Conservation (phyloP, 2,113 vertebrate genomes). For the Pterocles burchelli region DNA sequence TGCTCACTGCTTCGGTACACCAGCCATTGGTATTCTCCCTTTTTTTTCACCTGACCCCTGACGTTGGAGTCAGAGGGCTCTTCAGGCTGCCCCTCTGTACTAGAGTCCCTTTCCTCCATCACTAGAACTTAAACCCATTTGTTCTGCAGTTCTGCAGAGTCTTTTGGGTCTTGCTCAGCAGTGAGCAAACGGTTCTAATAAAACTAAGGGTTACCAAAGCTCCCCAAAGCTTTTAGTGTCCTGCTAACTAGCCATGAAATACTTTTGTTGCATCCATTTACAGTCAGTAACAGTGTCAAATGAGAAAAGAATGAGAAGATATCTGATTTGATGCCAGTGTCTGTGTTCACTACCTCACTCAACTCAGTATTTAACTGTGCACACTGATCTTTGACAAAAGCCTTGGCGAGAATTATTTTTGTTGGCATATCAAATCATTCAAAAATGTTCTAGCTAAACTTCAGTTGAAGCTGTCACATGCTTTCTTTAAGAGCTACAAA, state of each 20-base stretch:
- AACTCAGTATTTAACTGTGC: background rate
- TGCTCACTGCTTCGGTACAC: rapidly evolving
- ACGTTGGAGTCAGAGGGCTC: background rate
- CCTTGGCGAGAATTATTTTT: constrained; percentile 48
- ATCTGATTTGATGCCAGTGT: background rate
- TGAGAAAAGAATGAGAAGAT: background rate
- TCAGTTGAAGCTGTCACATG: background rate
- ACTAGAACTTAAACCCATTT: background rate
- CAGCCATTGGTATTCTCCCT: background rate
- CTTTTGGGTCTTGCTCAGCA: background rate
- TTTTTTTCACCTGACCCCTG: background rate
- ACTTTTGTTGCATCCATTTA: background rate
- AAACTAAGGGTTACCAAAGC: background rate
- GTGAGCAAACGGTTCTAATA: background rate
- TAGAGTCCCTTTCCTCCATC: background rate
- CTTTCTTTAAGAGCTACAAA: constrained; percentile 20
- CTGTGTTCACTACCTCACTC: background rate
- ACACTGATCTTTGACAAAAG: constrained; percentile 32
- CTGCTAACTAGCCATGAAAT: background rate
- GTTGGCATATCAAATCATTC: constrained; percentile 30
- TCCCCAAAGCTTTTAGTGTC: background rate
- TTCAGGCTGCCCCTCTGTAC: background rate
- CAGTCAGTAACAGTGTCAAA: background rate
- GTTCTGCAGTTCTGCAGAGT: background rate
- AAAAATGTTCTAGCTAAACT: constrained; percentile 25